Evolutionary conservation across 2,888 invertebrate genomes (phyloP).

Genomic region (Acleris emargana): DNA sequence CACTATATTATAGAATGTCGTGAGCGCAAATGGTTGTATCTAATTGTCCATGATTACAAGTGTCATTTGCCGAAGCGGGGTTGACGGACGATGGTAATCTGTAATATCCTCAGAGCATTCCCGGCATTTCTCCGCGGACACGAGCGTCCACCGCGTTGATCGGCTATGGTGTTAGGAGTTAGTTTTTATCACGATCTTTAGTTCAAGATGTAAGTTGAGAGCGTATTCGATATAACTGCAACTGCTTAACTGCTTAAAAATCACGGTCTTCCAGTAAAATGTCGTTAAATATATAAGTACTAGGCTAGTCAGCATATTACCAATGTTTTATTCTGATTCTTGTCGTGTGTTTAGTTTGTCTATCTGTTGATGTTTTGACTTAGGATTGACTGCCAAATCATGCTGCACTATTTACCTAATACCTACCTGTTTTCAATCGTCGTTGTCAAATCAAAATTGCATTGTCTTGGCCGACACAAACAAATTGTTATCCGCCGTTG

Average conservation of each 20-base stretch:
- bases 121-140: slow-evolving; percentile 20
- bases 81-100: slow-evolving; percentile 20
- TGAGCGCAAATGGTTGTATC: slow-evolving; percentile 31
- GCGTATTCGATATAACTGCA: no score
- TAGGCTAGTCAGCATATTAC: no score
- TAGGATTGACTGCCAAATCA: no score
- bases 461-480: no score
- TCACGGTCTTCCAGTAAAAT: no score
- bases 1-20: neutral
- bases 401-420: no score
- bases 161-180: slow-evolving; percentile 33
- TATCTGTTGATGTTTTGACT: no score
- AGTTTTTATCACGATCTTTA: slow-evolving; percentile 15
- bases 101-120: slow-evolving; percentile 32
- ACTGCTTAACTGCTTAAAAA: no score
- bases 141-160: slow-evolving; percentile 44
- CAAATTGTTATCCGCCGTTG: no score
- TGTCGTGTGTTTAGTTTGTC: neutral
- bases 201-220: neutral
- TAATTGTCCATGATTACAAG: slow-evolving; percentile 22
- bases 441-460: no score
- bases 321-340: neutral
- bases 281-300: no score
- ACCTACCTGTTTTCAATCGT: no score
- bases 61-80: slow-evolving; percentile 12